phyloP scores from a whole-genome alignment of 2,888 invertebrate species.

The Orthonevra nobilis region DNA sequence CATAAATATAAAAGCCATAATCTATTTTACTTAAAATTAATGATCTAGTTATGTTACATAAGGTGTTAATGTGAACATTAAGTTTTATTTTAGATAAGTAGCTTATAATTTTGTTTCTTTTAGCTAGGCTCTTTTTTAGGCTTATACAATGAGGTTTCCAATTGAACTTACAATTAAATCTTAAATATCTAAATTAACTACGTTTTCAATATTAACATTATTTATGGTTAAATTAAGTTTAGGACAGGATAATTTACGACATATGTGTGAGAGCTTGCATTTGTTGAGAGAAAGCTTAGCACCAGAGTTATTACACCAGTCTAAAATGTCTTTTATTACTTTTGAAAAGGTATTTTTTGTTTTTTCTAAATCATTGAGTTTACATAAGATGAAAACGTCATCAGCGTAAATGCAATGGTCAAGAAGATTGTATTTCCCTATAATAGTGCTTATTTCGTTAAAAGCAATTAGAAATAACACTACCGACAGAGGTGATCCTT shows the following conservation, averaged over 20 bases:
- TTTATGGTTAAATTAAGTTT: background rate
- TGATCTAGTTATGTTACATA: background rate
- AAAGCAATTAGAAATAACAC: slow-evolving; percentile 25
- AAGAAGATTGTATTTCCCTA: background rate
- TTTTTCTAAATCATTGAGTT: background rate
- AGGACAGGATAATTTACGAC: background rate
- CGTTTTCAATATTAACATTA: background rate
- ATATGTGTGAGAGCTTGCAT: slow-evolving; percentile 8
- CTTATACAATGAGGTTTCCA: background rate
- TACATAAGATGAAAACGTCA: slow-evolving; percentile 4
- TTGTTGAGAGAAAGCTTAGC: background rate
- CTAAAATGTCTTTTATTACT: background rate
- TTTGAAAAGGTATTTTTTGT: background rate
- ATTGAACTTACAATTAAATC: background rate
- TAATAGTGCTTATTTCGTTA: background rate
- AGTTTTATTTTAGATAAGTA: background rate
- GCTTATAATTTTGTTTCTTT: too few relatives aligned
- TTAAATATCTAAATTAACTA: background rate
- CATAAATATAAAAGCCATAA: background rate
- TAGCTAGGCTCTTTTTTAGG: background rate
- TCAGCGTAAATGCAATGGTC: slow-evolving; percentile 3
- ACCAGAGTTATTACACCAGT: background rate
- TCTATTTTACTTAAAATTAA: background rate
- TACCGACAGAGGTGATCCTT: slow-evolving; percentile 22
- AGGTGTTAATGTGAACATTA: background rate